A percentile compares a stretch with the other conserved stretches of the same genome.
Evolutionary conservation across 2,797 vertebrate genomes (phyloP).

Genomic region (Liparis tanakae): DNA sequence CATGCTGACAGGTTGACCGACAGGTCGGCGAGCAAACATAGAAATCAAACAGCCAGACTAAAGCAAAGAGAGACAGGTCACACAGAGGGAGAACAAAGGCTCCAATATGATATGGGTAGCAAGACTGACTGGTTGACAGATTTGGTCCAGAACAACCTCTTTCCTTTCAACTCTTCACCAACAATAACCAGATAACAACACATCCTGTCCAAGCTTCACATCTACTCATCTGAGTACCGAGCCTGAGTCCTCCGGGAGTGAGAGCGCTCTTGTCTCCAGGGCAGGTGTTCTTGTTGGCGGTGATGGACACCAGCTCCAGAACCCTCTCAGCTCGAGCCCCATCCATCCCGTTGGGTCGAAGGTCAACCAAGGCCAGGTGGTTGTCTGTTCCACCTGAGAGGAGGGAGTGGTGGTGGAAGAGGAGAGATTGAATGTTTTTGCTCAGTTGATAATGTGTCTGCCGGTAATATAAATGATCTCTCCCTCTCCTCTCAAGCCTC

Average conservation of each 20-base stretch:
- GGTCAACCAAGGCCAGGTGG: slow-evolving; percentile 90
- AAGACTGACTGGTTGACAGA: slow-evolving; percentile 34
- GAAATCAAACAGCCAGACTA: slow-evolving; percentile 23
- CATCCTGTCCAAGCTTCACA: background rate
- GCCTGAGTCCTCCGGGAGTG: slow-evolving; percentile 86
- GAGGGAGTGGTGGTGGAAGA: background rate
- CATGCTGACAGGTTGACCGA: slow-evolving; percentile 24
- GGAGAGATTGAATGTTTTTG: background rate
- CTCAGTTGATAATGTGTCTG: slow-evolving; percentile 1
- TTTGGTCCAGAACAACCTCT: slow-evolving; percentile 28
- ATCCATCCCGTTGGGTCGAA: slow-evolving; percentile 86
- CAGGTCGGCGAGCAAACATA: slow-evolving; percentile 2
- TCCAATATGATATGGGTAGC: background rate
- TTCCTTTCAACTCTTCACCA: slow-evolving; percentile 11
- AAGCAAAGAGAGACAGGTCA: slow-evolving; percentile 21
- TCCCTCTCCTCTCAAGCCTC: slow-evolving; percentile 11
- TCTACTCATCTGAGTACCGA: slow-evolving; percentile 74
- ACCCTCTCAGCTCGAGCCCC: slow-evolving; percentile 88
- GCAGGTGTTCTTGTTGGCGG: slow-evolving; percentile 91
- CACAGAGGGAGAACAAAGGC: slow-evolving; percentile 24
- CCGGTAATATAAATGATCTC: background rate
- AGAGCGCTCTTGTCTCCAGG: slow-evolving; percentile 88
- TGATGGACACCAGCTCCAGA: slow-evolving; percentile 89
- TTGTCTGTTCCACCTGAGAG: slow-evolving; percentile 88
- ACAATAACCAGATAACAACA: slow-evolving; percentile 9